Evolutionary conservation across 2,888 invertebrate species (phyloP), one percentile per base, ranked within the genome.

Genomic region (Caenorhabditis sulstoni): DNA sequence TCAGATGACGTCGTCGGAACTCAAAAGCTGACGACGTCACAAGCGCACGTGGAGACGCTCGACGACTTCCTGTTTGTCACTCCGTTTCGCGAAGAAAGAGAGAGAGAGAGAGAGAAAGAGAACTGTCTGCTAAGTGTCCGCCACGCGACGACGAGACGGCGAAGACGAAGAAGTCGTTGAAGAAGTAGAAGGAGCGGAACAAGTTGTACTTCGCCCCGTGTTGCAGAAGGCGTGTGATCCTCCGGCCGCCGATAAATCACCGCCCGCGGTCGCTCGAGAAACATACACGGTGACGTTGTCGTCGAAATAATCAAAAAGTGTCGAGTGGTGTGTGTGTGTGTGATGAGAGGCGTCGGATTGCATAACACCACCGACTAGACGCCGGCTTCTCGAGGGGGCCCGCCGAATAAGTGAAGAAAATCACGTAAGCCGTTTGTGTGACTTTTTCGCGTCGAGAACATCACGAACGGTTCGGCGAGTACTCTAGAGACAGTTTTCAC

Each of bases 151-250:
- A 11, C 22, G 49, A 49, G 18, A 59, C 47, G 49, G 22, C 47
- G 49, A 37, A 47, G 45, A 61, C 44, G 44, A 35, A 23, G 52
- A 52, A 50, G 50, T 23, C 47, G 58, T 45, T n/a, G 58, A 59
- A 37, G 16, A 2, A 16, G 18, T 35, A 39, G 39, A 49, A 39
- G 37, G 44, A 37, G 67, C 58, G 58, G 59, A 59, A 52, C 44
- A 23, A 44, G 29, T 35, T 52, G 59, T 59, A 68, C 68, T 58
- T 68, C 49, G 59, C 37, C 68, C 59, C 16, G 20, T 68, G 16
- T 59, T 59, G 68, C 68, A 68, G 59, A 57, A 18, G 59, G 59
- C 59, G 68, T 68, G 59, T 68, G 52, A 61, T 68, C 23, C 14
- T 4, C 41, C 14, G 11, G 7, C 11, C 41, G 41, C 11, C 41